A percentile compares a stretch with the other conserved stretches of the same genome.
Evolutionary conservation across 2,888 invertebrate species (phyloP).

Genomic region (Stenodema calcarata): DNA sequence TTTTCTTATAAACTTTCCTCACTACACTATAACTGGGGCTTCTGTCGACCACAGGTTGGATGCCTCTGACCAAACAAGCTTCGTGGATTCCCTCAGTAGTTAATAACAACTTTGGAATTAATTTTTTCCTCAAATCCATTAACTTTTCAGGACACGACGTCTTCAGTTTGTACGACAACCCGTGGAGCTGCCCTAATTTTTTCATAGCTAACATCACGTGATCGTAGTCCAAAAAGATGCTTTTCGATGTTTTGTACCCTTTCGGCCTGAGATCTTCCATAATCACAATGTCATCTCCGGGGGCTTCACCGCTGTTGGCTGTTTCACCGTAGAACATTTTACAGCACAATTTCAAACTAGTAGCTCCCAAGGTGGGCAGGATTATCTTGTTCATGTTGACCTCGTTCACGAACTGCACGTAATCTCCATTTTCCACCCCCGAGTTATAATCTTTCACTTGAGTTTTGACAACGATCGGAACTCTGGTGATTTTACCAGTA

Average conservation of each 20-base stretch:
- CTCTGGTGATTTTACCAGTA: not conserved
- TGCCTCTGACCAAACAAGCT: not conserved
- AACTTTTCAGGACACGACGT: not conserved
- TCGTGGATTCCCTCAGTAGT: not conserved
- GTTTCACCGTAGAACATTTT: slow-evolving; percentile 51
- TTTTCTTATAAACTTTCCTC: not conserved
- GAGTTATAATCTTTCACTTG: slow-evolving; percentile 15
- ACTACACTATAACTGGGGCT: not conserved
- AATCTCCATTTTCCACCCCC: not conserved
- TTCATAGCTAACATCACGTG: slow-evolving; percentile 55
- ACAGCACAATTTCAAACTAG: slow-evolving; percentile 48
- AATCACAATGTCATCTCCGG: slow-evolving; percentile 51
- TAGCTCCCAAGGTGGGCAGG: slow-evolving; percentile 53
- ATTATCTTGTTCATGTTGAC: slow-evolving; percentile 54
- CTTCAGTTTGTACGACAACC: slow-evolving; percentile 56
- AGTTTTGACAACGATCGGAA: slow-evolving; percentile 50
- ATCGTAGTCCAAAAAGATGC: slow-evolving; percentile 54
- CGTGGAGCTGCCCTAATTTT: slow-evolving; percentile 57
- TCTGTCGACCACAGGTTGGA: not conserved
- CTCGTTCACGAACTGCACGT: slow-evolving; percentile 55
- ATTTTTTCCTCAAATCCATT: not conserved
- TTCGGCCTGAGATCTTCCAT: slow-evolving; percentile 53
- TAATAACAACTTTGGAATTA: not conserved
- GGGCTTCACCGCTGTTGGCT: slow-evolving; percentile 11
- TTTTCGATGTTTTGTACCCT: slow-evolving; percentile 52